Evolutionary conservation across 2,113 vertebrate genomes (phyloP).

Genomic region (Lutjanus erythropterus): DNA sequence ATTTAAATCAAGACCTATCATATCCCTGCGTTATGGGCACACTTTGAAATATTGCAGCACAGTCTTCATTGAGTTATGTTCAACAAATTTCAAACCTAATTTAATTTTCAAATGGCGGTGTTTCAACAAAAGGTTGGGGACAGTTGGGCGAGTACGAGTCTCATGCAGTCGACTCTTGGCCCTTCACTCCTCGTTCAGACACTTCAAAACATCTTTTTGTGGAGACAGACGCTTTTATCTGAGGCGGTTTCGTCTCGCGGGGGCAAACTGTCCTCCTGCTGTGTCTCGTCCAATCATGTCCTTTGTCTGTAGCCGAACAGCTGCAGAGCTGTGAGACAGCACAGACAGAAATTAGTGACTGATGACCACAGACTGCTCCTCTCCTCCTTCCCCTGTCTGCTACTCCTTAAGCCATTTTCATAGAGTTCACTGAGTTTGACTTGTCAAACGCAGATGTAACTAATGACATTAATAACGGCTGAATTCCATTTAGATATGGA

Average conservation of each 20-base stretch:
- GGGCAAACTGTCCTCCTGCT: constrained; percentile 35
- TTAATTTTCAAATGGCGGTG: not conserved
- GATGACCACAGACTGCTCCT: constrained; percentile 43
- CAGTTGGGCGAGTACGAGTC: not conserved
- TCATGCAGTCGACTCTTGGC: not conserved
- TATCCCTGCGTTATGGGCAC: not conserved
- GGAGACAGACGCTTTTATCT: not conserved
- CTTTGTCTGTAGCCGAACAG: constrained; percentile 59
- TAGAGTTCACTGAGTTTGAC: not conserved
- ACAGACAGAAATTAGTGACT: constrained; percentile 39
- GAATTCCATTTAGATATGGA: constrained; percentile 1
- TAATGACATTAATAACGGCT: not conserved
- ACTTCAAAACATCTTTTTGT: not conserved
- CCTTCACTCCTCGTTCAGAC: not conserved
- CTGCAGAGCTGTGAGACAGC: constrained; percentile 60
- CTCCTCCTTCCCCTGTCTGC: constrained; percentile 8
- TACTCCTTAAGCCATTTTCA: constrained; percentile 1
- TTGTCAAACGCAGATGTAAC: constrained; percentile 12
- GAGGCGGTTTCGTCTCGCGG: constrained; percentile 35
- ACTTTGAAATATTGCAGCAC: not conserved
- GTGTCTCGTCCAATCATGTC: constrained; percentile 48
- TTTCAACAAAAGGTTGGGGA: not conserved
- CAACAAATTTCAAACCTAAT: not conserved
- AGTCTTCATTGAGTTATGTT: not conserved
- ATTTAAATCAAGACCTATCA: not conserved